Conservation (phyloP, 2,888 invertebrate genomes). For the Oasisia sp. region DNA sequence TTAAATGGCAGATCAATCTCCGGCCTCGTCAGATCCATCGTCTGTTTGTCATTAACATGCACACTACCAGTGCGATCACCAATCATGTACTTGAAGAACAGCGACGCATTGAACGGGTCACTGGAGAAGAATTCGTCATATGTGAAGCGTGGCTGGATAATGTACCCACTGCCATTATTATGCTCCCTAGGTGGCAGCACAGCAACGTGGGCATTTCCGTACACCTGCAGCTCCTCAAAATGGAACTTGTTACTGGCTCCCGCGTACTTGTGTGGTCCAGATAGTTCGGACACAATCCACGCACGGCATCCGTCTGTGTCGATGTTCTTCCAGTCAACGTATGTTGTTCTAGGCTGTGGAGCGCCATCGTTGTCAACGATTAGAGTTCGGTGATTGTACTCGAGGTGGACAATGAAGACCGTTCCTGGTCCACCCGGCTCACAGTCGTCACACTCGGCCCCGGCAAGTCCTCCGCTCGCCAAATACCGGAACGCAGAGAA, state of each 20-base stretch:
- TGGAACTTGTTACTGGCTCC: slow-evolving; percentile 32
- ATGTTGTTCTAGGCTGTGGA: slow-evolving; percentile 44
- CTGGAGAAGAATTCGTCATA: background rate
- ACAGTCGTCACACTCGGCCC: slow-evolving; percentile 27
- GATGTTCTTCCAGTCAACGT: slow-evolving; percentile 48
- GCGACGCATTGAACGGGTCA: slow-evolving; percentile 45
- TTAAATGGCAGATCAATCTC: slow-evolving; percentile 56
- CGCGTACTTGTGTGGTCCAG: slow-evolving; percentile 49
- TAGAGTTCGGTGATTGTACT: slow-evolving; percentile 44
- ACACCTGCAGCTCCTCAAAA: slow-evolving; percentile 55
- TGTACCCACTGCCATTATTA: slow-evolving; percentile 31
- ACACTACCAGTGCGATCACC: slow-evolving; percentile 53
- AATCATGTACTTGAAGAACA: slow-evolving; percentile 52
- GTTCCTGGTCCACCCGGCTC: slow-evolving; percentile 54
- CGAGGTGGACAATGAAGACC: slow-evolving; percentile 48
- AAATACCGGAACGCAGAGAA: slow-evolving; percentile 53
- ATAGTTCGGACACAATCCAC: slow-evolving; percentile 46
- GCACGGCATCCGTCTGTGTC: slow-evolving; percentile 47
- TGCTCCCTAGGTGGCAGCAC: slow-evolving; percentile 45
- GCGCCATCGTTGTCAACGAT: slow-evolving; percentile 50
- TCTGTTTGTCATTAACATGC: slow-evolving; percentile 48
- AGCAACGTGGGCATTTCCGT: slow-evolving; percentile 52
- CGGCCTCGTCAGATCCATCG: slow-evolving; percentile 46
- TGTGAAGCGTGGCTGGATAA: slow-evolving; percentile 27
- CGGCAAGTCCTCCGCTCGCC: slow-evolving; percentile 47